phyloP scores from a whole-genome alignment of 2,113 vertebrate species.

The Benitochromis conjunctus region DNA sequence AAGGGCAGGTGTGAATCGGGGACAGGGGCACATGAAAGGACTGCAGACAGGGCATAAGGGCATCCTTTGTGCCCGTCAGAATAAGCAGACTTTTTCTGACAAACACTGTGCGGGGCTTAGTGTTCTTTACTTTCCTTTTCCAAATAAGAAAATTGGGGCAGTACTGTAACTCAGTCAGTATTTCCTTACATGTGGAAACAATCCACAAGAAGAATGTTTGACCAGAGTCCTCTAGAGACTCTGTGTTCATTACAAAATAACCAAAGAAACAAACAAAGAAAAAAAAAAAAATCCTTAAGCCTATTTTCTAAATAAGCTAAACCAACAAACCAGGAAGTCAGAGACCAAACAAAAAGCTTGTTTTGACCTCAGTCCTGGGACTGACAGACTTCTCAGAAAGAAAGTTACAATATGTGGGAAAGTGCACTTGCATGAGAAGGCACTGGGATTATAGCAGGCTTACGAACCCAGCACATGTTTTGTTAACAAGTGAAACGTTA shows the following conservation, averaged over 20 bases:
- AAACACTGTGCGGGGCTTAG: neutral
- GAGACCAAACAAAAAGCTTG: neutral
- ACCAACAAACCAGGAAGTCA: neutral
- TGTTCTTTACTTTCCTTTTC: neutral
- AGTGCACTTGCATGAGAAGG: conserved; percentile 29
- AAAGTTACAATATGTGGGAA: conserved; percentile 15
- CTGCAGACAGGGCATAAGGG: neutral
- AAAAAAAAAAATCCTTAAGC: neutral
- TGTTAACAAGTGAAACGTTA: conserved; percentile 62
- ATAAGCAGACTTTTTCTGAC: neutral
- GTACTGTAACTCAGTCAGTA: neutral
- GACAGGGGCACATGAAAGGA: neutral
- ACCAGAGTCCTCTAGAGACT: neutral
- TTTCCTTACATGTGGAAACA: conserved; percentile 26
- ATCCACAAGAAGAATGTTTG: conserved; percentile 15
- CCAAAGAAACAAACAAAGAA: neutral
- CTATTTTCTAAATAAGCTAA: neutral
- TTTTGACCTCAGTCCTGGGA: neutral
- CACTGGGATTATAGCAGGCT: conserved; percentile 26
- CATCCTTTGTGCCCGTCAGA: neutral
- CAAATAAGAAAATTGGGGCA: neutral
- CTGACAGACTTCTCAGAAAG: neutral
- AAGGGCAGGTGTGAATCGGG: conserved; percentile 50
- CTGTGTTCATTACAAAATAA: neutral
- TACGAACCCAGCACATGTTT: conserved; percentile 30